Conservation (phyloP, 2,113 vertebrate genomes). For the Epinephelus cyanopodus region DNA sequence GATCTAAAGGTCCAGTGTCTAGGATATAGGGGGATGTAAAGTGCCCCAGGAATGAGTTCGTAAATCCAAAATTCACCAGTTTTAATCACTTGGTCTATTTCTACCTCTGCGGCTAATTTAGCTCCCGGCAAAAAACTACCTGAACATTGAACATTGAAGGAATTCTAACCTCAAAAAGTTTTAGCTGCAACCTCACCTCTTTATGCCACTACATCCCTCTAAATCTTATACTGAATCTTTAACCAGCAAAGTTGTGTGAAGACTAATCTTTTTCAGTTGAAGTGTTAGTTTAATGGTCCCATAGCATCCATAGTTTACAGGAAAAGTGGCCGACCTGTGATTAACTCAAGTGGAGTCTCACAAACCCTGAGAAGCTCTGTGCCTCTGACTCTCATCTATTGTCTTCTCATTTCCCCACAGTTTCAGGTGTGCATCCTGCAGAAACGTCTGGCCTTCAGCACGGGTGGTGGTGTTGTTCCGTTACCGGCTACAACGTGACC, state of each 20-base stretch:
- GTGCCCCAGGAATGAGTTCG: too few relatives aligned
- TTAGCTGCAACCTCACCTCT: too few relatives aligned
- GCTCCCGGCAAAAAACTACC: too few relatives aligned
- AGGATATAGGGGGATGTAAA: too few relatives aligned
- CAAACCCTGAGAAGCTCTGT: not conserved
- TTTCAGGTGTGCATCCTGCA: constrained; percentile 64
- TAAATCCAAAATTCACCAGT: too few relatives aligned
- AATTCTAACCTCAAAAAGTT: too few relatives aligned
- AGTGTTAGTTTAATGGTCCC: not conserved
- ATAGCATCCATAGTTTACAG: not conserved
- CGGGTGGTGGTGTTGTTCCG: constrained; percentile 66
- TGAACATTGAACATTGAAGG: too few relatives aligned
- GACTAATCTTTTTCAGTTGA: not conserved
- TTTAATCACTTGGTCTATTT: too few relatives aligned
- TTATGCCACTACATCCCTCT: too few relatives aligned
- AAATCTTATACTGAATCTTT: too few relatives aligned
- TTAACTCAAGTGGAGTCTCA: not conserved
- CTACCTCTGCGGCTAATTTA: too few relatives aligned
- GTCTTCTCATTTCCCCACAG: constrained; percentile 36
- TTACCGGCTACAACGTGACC: constrained; percentile 61
- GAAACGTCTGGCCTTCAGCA: constrained; percentile 66
- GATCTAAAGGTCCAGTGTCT: not conserved
- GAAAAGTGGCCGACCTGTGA: not conserved
- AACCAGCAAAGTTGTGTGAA: not conserved
- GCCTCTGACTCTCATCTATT: not conserved